Evolutionary conservation across 2,888 invertebrate species (phyloP), one percentile per base, ranked within the genome.

Genomic region (Tetragonisca angustula): DNA sequence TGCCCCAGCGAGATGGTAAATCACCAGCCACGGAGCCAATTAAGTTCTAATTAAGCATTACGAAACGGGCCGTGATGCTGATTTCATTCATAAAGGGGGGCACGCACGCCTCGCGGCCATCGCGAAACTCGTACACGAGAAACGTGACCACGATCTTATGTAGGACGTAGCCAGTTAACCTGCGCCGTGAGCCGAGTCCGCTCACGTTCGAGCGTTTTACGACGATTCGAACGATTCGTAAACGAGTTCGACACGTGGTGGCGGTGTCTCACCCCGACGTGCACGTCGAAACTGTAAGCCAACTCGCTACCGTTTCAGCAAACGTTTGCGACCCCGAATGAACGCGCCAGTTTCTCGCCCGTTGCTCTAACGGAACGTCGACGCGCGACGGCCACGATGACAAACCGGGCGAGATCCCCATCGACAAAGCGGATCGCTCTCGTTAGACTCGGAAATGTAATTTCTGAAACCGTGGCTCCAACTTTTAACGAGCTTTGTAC

Each of bases 31-130:
- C 82, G 77, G 61, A 77, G 86, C 43, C 91, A 90, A 90, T 90
- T 89, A 90, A 91, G 80, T 87, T 88, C 85, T 83, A 91, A 91
- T 90, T 89, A 91, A 87, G 79, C 86, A 71, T 81, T 84, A 73
- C 70, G 64, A 73, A 76, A 76, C 74, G 73, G 24, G 67, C 5
- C 59, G 69, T 76, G 78, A 80, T 36, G 75, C 70, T 73, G 80
- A 86, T 85, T 86, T 81, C 86, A 86, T 87, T 89, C 84, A 85
- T 74, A 80, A 80, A 81, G 71, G 70, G 67, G 71, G 70, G 68
- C n/a, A 56, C 49, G 52, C 36, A 69, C 65, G 36, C 56, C 67
- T 17, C 27, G 61, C n/a, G 36, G n/a, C 27, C 65, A 69, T 73
- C 76, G 24, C 73, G 62, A 59, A 64, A 74, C 52, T 56, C 61